Evolutionary conservation across 2,797 vertebrate species (phyloP), one percentile per base, ranked within the genome.

Genomic region (Halcyon chelicuti): DNA sequence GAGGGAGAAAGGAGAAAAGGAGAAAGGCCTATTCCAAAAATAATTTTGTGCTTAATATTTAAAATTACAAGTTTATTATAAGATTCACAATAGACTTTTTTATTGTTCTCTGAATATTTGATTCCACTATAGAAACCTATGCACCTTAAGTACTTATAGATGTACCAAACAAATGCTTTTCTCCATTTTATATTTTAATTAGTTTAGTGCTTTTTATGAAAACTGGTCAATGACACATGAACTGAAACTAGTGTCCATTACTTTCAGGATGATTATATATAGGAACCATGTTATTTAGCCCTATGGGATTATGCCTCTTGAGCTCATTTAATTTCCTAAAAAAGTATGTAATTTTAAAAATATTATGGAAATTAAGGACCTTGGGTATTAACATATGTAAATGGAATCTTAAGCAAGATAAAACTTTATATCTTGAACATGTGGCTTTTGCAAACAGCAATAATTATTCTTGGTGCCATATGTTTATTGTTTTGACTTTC

Each of bases 401-500:
- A 83, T 5, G 75, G 78, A 35, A 42, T 68, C 74, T 90, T 85
- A 95, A 95, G 87, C 20, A 54, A 96, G 86, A 68, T 67, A 93
- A 96, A 90, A 66, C 15, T 62, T 78, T 13, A 79, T 90, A 94
- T 72, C 79, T 80, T 92, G 37, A 76, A 94, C 55, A 65, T 79
- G 58, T 86, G 88, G n/a, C 31, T 97, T 97, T 96, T 96, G 51
- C 54, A 97, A 93, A 93, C 49, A 90, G 68, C 35, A 93, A 46
- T 96, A 96, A 95, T 91, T 96, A 86, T 75, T 86, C 77, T 81
- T 84, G 40, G 55, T 88, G 82, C 28, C 16, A 16, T 52, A 67
- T 70, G 61, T 82, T 95, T 93, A 86, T 33, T 66, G 47, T 60
- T 42, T 66, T 86, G 12, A 51, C 6, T 70, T 84, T 60, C 31